Evolutionary conservation across 2,888 invertebrate genomes (phyloP).

Genomic region (Desoria tigrina): DNA sequence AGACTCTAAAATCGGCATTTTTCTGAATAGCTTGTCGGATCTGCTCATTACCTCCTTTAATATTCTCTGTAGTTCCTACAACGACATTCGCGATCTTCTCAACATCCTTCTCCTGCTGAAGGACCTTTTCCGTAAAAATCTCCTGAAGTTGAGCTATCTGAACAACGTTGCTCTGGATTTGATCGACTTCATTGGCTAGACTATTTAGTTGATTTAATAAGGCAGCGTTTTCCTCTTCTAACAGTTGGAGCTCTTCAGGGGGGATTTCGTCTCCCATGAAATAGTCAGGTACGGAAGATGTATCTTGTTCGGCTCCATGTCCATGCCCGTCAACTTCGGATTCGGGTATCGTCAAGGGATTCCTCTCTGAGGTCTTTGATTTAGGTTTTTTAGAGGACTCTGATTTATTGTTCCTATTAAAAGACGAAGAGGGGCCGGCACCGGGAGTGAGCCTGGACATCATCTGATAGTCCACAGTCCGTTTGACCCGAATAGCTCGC

Average conservation of each 20-base stretch:
- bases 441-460: slow-evolving; percentile 66
- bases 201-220: slow-evolving; percentile 84
- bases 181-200: slow-evolving; percentile 85
- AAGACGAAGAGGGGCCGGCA: slow-evolving; percentile 19
- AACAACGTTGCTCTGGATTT: slow-evolving; percentile 87
- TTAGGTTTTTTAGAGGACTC: neutral
- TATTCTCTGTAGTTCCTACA: slow-evolving; percentile 89
- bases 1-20: slow-evolving; percentile 85
- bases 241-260: slow-evolving; percentile 87
- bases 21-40: slow-evolving; percentile 95
- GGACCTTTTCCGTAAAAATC: slow-evolving; percentile 90
- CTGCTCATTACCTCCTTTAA: slow-evolving; percentile 94
- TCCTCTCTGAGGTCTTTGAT: neutral
- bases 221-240: slow-evolving; percentile 86
- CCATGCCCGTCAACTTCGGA: slow-evolving; percentile 20
- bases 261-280: slow-evolving; percentile 65
- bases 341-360: slow-evolving; percentile 5
- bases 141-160: slow-evolving; percentile 95
- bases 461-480: slow-evolving; percentile 79
- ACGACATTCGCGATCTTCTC: slow-evolving; percentile 86
- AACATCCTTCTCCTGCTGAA: slow-evolving; percentile 91
- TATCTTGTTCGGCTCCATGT: slow-evolving; percentile 11
- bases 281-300: slow-evolving; percentile 34
- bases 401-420: slow-evolving; percentile 15
- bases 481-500: slow-evolving; percentile 81